Percentiles rank a stretch among this genome's conserved stretches.
Evolutionary conservation across 2,888 invertebrate genomes (phyloP).

Genomic region (Athalia circularis): DNA sequence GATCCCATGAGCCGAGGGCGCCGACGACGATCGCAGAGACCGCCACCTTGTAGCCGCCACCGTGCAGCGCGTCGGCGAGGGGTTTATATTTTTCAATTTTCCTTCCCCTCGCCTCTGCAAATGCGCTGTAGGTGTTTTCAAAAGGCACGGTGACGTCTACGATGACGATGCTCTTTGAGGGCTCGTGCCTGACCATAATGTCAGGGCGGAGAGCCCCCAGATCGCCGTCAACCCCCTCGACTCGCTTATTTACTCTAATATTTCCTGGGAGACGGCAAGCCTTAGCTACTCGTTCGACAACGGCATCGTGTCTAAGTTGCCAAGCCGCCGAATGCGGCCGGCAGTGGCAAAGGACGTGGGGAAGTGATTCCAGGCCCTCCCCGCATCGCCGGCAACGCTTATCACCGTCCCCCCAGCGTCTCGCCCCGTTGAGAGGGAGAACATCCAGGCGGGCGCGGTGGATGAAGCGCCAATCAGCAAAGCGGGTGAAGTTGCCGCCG

Average conservation of each 20-base stretch:
- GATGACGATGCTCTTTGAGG: constrained; percentile 53
- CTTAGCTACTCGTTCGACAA: constrained; percentile 54
- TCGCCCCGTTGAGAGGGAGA: constrained; percentile 60
- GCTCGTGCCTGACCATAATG: constrained; percentile 54
- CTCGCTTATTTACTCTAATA: constrained; percentile 49
- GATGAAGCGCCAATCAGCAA: constrained; percentile 71
- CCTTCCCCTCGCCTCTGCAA: constrained; percentile 54
- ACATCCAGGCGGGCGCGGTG: constrained; percentile 65
- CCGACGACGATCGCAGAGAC: constrained; percentile 62
- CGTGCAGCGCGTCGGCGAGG: constrained; percentile 53
- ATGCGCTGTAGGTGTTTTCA: constrained; percentile 58
- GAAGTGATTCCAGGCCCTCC: constrained; percentile 60
- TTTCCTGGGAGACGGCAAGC: constrained; percentile 49
- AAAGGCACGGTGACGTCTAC: constrained; percentile 64
- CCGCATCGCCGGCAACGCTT: constrained; percentile 62
- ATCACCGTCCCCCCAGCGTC: constrained; percentile 53
- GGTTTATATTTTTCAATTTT: constrained; percentile 58
- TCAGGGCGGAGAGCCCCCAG: constrained; percentile 49
- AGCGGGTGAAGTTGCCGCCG: constrained; percentile 58
- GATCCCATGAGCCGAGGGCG: constrained; percentile 64
- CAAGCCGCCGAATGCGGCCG: constrained; percentile 59
- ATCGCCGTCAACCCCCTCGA: constrained; percentile 52
- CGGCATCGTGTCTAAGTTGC: constrained; percentile 58
- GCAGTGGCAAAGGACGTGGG: constrained; percentile 69
- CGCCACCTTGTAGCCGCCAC: constrained; percentile 48